Conservation (phyloP, 2,113 vertebrate genomes). For the Talpa occidentalis region DNA sequence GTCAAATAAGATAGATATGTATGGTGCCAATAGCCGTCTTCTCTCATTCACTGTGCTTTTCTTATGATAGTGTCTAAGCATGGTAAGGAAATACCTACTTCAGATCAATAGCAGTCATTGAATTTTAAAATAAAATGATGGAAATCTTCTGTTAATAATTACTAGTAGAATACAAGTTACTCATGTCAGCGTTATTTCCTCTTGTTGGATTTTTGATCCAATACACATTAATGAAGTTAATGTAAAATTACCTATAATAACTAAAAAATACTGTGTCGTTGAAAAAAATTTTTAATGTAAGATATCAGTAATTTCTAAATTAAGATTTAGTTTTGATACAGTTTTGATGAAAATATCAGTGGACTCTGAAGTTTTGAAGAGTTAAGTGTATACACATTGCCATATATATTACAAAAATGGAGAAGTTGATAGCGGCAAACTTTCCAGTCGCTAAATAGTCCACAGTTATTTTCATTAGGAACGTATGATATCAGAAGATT, state of each 20-base stretch:
- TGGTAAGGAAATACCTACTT: constrained; percentile 57
- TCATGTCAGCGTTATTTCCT: constrained; percentile 57
- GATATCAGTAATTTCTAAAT: constrained; percentile 31
- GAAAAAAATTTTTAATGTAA: constrained; percentile 31
- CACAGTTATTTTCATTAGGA: not conserved
- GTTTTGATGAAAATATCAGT: constrained; percentile 42
- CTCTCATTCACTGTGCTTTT: constrained; percentile 56
- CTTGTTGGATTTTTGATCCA: constrained; percentile 56
- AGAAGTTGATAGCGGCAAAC: not conserved
- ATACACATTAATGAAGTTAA: constrained; percentile 62
- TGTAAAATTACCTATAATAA: not conserved
- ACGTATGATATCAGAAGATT: not conserved
- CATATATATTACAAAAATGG: not conserved
- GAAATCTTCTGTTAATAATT: constrained; percentile 57
- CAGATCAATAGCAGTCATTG: constrained; percentile 47
- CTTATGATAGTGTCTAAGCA: constrained; percentile 45
- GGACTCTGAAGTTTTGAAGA: not conserved
- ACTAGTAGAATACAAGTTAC: constrained; percentile 50
- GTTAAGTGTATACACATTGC: not conserved
- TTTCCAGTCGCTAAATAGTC: not conserved
- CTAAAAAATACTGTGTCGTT: constrained; percentile 20
- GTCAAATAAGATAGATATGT: not conserved
- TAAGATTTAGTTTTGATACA: not conserved
- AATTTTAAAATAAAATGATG: constrained; percentile 65
- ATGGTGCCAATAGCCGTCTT: constrained; percentile 33